Base-by-base conservation (phyloP, 2,797 vertebrate genomes). In the Cacajao melanocephalus region DNA sequence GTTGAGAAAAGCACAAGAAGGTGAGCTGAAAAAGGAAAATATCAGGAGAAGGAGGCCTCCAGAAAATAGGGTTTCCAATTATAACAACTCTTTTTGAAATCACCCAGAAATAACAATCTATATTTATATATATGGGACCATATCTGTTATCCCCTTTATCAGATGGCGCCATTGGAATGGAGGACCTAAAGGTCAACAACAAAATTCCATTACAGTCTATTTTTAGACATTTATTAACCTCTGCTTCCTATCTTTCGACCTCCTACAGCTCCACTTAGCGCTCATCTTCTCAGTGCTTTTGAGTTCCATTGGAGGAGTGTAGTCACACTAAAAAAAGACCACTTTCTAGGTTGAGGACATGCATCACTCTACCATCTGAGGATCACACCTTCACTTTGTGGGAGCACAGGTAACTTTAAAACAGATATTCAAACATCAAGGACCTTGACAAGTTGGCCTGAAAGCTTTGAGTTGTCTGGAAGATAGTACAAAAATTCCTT, bases 1-100 rank as follows among this genome's bases (percentile, higher is more conserved):
- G 99, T 98, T 95, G 52, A 36, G 94, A 91, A 85, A 96, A 96
- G 96, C 95, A 95, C 26, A 95, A 86, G 97, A 52, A 1, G 22
- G 85, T 83, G 73, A 94, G 39, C 52, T 79, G 46, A 30, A 20
- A 64, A 24, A 36, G 26, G 46, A 41, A 78, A 61, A 64, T 12
- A 55, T 12, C 10, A 50, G 61, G 48, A 73, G 55, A 26, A 64
- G 26, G 24, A 67, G 11, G n/a, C 39, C 87, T 91, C 46, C 19
- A 11, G 79, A 80, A 78, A 82, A 26, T 64, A 33, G 2, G 28
- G 44, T 8, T 44, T 55, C 84, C 24, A 52, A 24, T 75, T 17
- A 7, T 24, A 30, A 48, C 46, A 85, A 24, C 30, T 55, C 52
- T 39, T 88, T 52, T n/a, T 58, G 88, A 55, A 91, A 12, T 50